Evolutionary conservation across 2,888 invertebrate species (phyloP), one percentile per base, ranked within the genome.

Genomic region (Schizotus pectinicornis): DNA sequence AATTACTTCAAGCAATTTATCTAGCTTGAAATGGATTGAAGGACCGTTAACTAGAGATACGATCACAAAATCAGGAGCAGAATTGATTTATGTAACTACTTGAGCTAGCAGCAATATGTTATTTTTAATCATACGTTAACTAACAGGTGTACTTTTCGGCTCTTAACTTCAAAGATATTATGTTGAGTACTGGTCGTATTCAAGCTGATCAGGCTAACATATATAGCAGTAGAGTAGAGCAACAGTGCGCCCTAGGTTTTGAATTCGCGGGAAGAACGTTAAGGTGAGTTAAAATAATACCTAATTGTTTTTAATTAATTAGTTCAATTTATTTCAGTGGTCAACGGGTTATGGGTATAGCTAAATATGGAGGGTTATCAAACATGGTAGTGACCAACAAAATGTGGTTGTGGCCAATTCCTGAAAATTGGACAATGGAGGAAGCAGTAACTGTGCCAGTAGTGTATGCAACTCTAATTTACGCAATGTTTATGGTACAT

Each of bases 101-200:
- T 5, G n/a, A n/a, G n/a, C n/a, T n/a, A n/a, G n/a, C 5, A 22
- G 22, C 22, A 22, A 22, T 22, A 3, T 22, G 22, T 5, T 22
- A 22, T 3, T 3, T 3, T 22, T 22, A 22, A 3, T 22, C 3
- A 22, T 22, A 22, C 5, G 5, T 22, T 22, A 13, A 1, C 31
- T 64, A 60, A 7, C 30, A 69, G 63, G 59, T 66, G 1, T 85
- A 88, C 69, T 94, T 91, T 74, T 81, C 93, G 0, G 86, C 95
- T 0, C 77, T 98, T 8, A 98, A 98, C 81, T 98, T 97, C 86
- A 88, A 94, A 72, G 98, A 98, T 77, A 83, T 98, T 0, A 97
- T 98, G 98, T 82, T 94, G 0, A 94, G 95, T 0, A 93, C 93
- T 0, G 97, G 95, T 1, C 94, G 94, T 73, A 84, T 98, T 3